These are phyloP conservation scores for Neuroscelio doddi DNA, from an alignment of 2,888 invertebrate genomes.

Conservation along the genomic window DNA sequence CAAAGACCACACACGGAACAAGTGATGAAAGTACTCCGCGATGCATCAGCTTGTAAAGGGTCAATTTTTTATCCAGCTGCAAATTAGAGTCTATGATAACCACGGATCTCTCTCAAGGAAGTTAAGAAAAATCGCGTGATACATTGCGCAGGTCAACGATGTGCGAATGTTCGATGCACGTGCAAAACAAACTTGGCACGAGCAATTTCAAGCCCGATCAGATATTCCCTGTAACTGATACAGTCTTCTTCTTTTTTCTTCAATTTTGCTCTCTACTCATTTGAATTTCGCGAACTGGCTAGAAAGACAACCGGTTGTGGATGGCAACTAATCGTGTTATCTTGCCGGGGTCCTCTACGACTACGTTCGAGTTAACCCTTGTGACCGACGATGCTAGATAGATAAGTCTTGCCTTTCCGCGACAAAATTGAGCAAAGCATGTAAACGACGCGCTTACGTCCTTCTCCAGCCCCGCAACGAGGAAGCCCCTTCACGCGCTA, in stretches of 20 bases:
- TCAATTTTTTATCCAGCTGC: conserved; percentile 1
- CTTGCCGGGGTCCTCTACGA: conserved; percentile 50
- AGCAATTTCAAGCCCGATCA: conserved; percentile 43
- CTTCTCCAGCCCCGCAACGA: no score
- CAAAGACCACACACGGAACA: conserved; percentile 44
- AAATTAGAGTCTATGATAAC: conserved; percentile 41
- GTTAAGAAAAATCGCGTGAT: conserved; percentile 35
- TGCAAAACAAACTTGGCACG: conserved; percentile 36
- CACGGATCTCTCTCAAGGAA: conserved; percentile 6
- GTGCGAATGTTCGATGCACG: conserved; percentile 29
- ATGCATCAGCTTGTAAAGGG: neutral
- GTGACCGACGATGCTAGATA: conserved; percentile 52
- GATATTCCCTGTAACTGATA: conserved; percentile 63
- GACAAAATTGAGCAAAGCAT: conserved; percentile 5
- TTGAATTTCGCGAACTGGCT: conserved; percentile 54
- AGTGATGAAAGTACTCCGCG: conserved; percentile 10
- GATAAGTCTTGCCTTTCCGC: no score
- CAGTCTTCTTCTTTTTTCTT: conserved; percentile 46
- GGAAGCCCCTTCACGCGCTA: neutral
- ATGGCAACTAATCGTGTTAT: conserved; percentile 58
- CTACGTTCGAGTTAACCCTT: conserved; percentile 56
- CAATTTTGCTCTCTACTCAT: conserved; percentile 58
- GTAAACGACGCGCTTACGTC: neutral
- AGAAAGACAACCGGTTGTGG: conserved; percentile 54
- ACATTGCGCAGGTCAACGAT: conserved; percentile 39